Base-by-base conservation (phyloP, 2,888 invertebrate species). In the Ariolimax columbianus region DNA sequence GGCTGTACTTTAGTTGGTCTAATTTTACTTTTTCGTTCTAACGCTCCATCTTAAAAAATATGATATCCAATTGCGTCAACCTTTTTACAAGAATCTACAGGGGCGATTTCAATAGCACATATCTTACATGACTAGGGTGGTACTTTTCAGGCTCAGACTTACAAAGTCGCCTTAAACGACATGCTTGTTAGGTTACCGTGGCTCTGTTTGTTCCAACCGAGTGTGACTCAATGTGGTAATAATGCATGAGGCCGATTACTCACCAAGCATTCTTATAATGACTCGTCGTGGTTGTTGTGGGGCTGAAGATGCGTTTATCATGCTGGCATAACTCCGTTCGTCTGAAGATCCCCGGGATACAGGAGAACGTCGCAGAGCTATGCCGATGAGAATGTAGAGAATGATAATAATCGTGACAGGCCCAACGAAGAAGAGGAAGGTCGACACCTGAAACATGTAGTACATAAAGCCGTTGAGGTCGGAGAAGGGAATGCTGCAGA, bases 331-430 rank as follows among this genome's bases (percentile, higher is more conserved):
- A 47, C 70, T 73, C 36, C 77, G 72, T n/a, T 89, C 89, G 33
- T 86, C 88, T 33, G 88, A 89, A 19, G 86, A 40, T 3, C 84
- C 84, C 6, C 89, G 77, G 9, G 88, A 70, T n/a, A 89, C 77
- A 4, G 86, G 88, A 0, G 92, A 90, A 55, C 87, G 87, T 38
- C 90, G 86, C 63, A 92, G 89, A 11, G 92, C 90, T 43, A 92
- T 55, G n/a, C 92, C 92, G 79, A 92, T 92, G 66, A 90, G 87
- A 36, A 92, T 88, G 94, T 98, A 98, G 70, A 98, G 95, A 38
- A 97, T 95, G 88, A 96, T 95, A 91, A 98, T 96, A 43, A 97
- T 94, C 1, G 96, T 88, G 92, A 96, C 95, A 0, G 96, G 96
- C 23, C 96, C 94, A 83, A 97, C 95, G 38, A 72, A 82, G 72